phyloP scores from a whole-genome alignment of 2,797 vertebrate species.

The Menidia menidia region DNA sequence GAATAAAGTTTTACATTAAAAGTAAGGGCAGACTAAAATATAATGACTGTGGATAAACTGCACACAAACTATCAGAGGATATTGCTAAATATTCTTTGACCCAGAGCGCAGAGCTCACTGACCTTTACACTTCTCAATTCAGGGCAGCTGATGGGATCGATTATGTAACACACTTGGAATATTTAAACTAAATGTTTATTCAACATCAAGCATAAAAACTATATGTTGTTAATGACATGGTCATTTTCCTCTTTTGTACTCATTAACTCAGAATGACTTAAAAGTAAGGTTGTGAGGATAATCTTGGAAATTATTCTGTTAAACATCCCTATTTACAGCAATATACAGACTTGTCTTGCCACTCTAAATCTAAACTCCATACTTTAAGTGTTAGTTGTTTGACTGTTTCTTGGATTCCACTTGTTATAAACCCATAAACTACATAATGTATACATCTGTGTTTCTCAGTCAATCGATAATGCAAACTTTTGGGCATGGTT shows the following conservation, averaged over 20 bases:
- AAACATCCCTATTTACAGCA: background rate
- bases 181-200: background rate
- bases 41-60: background rate
- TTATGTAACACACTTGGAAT: background rate
- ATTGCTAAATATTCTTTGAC: background rate
- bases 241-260: background rate
- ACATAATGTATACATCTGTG: too few species aligned
- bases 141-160: too few species aligned
- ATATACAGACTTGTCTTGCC: background rate
- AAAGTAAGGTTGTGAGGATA: background rate
- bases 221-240: background rate
- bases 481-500: too few species aligned
- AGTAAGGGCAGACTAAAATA: background rate
- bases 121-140: background rate
- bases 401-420: too few species aligned
- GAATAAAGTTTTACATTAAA: background rate
- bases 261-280: background rate
- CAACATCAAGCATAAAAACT: background rate
- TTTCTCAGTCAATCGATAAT: too few species aligned
- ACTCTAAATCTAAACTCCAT: background rate
- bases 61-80: background rate
- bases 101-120: background rate
- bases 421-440: too few species aligned
- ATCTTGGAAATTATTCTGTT: background rate
- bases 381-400: background rate